Conservation (phyloP, 1,140 invertebrate genomes). For the Drosophila pruinosa region DNA sequence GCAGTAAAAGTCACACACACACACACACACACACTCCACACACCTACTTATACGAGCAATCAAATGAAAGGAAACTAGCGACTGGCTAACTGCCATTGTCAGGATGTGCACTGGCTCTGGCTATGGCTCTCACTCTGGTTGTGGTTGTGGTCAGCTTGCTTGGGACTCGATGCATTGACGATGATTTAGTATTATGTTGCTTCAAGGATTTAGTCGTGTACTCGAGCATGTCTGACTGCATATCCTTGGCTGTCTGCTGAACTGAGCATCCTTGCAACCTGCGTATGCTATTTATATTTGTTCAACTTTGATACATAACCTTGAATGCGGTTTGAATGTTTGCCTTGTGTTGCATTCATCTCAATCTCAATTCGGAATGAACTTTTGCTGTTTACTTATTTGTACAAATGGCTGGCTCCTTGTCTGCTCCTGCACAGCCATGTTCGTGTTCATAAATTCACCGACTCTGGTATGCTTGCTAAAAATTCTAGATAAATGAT, state of each 20-base stretch:
- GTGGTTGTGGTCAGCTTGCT: slow-evolving; percentile 34
- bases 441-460: slow-evolving; percentile 76
- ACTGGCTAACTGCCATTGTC: slow-evolving; percentile 44
- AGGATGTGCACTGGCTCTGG: slow-evolving; percentile 13
- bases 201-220: slow-evolving; percentile 77
- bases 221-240: slow-evolving; percentile 63
- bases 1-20: slow-evolving; percentile 43
- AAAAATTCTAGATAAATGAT: slow-evolving; percentile 79
- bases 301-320: slow-evolving; percentile 79
- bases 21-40: background rate
- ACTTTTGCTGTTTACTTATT: slow-evolving; percentile 67
- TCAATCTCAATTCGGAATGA: slow-evolving; percentile 46
- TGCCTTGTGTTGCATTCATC: slow-evolving; percentile 63
- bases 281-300: slow-evolving; percentile 51
- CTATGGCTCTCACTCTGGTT: background rate
- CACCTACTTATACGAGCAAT: slow-evolving; percentile 35
- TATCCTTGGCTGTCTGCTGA: slow-evolving; percentile 27
- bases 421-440: slow-evolving; percentile 5
- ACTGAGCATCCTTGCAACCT: slow-evolving; percentile 31
- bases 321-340: slow-evolving; percentile 80
- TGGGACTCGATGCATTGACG: slow-evolving; percentile 60
- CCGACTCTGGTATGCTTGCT: slow-evolving; percentile 55
- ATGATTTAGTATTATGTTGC: slow-evolving; percentile 82
- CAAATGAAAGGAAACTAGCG: slow-evolving; percentile 67
- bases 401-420: slow-evolving; percentile 75